Evolutionary conservation across 1,140 invertebrate species (phyloP), one percentile per base, ranked within the genome.

Genomic region (Diachasma alloeum): DNA sequence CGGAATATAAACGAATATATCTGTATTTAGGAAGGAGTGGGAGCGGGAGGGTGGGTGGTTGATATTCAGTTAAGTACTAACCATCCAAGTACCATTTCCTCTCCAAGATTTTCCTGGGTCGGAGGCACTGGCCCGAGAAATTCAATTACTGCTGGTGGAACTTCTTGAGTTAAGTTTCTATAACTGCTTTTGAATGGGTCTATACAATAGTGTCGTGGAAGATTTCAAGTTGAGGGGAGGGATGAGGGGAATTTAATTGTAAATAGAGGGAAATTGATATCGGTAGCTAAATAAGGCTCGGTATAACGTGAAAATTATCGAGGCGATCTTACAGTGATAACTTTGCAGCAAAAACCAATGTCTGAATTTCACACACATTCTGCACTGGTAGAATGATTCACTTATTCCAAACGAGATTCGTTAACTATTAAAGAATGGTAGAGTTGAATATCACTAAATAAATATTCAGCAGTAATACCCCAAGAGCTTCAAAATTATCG

Each of bases 121-220:
- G 80, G 82, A 87, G 85, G 85, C 86, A 88, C 83, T 87, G 85
- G 86, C 83, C 86, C 86, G 86, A 88, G 86, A 87, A 88, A 87
- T 87, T 88, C 86, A 88, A 88, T 88, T 88, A 87, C 86, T 86
- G 83, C 86, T 85, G 85, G n/a, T 17, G 48, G 24, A 85, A 87
- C 86, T 88, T 88, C 87, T 88, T 83, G 81, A 84, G 80, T 78
- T 83, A 85, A 85, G 84, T 85, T 83, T 85, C 82, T 79, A 53
- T 39, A 56, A 66, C 69, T 75, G 42, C 68, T 53, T 75, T 80
- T 78, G 79, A 63, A 63, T 63, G 59, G 24, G 19, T 2, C 59
- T 63, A 63, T 48, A 56, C n/a, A 63, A 63, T 22, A 63, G 59
- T 63, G 19, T 63, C 59, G 59, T 63, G 59, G 59, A 63, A 17